These are phyloP conservation scores for Sphecodes monilicornis DNA, from an alignment of 2,888 invertebrate species.

Conservation along the genomic window DNA sequence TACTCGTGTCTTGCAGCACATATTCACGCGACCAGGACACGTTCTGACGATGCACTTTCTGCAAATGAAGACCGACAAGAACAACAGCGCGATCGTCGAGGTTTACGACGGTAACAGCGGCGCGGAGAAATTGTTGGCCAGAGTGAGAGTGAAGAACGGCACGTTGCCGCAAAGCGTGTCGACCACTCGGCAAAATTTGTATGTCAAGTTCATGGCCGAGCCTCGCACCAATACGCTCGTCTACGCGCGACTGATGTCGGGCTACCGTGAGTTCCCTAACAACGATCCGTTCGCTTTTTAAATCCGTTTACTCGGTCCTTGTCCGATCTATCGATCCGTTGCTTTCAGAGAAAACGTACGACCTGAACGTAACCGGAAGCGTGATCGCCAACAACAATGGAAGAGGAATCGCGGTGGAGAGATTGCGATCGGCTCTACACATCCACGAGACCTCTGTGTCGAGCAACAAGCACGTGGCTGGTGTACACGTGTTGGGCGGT, in stretches of 20 bases:
- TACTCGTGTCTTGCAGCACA: constrained; percentile 85
- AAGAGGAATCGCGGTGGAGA: constrained; percentile 97
- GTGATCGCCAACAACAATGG: constrained; percentile 95
- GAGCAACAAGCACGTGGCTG: constrained; percentile 95
- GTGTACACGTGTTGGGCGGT: constrained; percentile 95
- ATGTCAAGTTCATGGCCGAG: constrained; percentile 91
- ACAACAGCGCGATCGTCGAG: constrained; percentile 90
- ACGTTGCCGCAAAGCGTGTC: constrained; percentile 96
- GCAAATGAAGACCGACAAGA: constrained; percentile 91
- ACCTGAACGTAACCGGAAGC: constrained; percentile 94
- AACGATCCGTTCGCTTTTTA: not conserved
- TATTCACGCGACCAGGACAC: constrained; percentile 91
- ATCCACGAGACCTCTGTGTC: constrained; percentile 93
- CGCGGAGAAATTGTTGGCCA: constrained; percentile 89
- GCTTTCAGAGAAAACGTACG: constrained; percentile 89
- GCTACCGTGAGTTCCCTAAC: constrained; percentile 85
- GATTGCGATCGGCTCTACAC: constrained; percentile 95
- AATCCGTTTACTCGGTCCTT: not conserved
- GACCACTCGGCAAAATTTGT: constrained; percentile 92
- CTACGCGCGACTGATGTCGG: constrained; percentile 92
- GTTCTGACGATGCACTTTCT: constrained; percentile 94
- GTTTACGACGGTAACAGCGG: constrained; percentile 92
- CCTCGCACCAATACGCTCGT: constrained; percentile 90
- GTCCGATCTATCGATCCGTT: not conserved
- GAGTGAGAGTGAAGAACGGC: constrained; percentile 91